Evolutionary conservation across 1,140 invertebrate species (phyloP).

Genomic region (Halictus rubicundus): DNA sequence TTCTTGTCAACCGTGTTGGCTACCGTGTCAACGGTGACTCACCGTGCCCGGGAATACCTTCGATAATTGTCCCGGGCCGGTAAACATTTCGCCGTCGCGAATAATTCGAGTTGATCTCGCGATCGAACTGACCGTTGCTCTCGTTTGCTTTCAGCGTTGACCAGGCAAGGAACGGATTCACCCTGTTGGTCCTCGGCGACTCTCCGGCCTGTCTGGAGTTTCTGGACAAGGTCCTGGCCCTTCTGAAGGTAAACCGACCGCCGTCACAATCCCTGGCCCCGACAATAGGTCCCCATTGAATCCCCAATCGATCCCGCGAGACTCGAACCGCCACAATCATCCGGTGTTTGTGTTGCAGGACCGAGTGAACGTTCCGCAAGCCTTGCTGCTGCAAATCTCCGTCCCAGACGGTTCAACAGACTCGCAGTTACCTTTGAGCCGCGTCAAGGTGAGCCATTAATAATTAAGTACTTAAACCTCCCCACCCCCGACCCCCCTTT

Average conservation of each 20-base stretch:
- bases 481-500: not conserved
- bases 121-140: not conserved
- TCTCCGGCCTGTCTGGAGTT: constrained; percentile 67
- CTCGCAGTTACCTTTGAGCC: constrained; percentile 68
- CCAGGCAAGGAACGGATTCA: constrained; percentile 69
- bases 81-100: not conserved
- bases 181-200: constrained; percentile 66
- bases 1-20: constrained; percentile 30
- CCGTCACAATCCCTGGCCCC: not conserved
- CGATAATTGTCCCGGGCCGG: not conserved
- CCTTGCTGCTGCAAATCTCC: constrained; percentile 61
- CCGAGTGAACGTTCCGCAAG: constrained; percentile 63
- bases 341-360: constrained; percentile 47
- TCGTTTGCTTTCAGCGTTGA: constrained; percentile 63
- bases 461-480: constrained; percentile 27
- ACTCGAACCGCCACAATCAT: not conserved
- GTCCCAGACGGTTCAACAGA: constrained; percentile 56
- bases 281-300: not conserved
- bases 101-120: not conserved
- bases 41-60: constrained; percentile 39
- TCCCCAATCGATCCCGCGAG: not conserved
- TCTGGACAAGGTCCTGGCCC: constrained; percentile 68
- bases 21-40: constrained; percentile 44
- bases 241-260: constrained; percentile 65
- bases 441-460: constrained; percentile 66